Conservation (phyloP, 1,140 invertebrate genomes). For the Rhysida immarginata region DNA sequence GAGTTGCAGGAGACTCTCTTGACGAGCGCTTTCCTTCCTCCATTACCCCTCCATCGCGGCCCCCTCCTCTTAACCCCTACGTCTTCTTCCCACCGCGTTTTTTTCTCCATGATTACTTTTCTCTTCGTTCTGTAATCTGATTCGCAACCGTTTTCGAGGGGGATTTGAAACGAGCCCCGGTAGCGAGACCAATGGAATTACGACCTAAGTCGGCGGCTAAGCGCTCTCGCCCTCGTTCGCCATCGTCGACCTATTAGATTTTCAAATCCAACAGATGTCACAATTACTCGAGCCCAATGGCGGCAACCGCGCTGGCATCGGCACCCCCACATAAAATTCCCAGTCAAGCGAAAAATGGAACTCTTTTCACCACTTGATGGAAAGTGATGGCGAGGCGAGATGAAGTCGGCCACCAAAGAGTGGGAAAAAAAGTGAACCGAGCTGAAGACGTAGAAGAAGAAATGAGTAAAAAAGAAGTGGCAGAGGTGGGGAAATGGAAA, state of each 20-base stretch:
- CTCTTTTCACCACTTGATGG: not conserved
- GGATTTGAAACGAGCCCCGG: too few relatives aligned
- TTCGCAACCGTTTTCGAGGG: too few relatives aligned
- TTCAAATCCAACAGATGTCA: slow-evolving; percentile 6
- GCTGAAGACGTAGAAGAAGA: not conserved
- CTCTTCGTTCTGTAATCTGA: too few relatives aligned
- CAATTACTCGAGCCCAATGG: not conserved
- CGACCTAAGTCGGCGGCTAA: too few relatives aligned
- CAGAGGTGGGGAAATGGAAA: not conserved
- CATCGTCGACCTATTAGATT: not conserved
- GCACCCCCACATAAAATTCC: not conserved
- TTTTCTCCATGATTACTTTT: too few relatives aligned
- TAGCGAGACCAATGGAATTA: too few relatives aligned
- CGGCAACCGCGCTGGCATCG: not conserved
- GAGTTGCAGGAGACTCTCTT: too few relatives aligned
- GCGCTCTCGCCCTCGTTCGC: too few relatives aligned
- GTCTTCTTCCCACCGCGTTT: too few relatives aligned
- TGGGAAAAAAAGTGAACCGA: not conserved
- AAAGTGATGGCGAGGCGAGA: not conserved
- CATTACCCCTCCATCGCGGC: too few relatives aligned
- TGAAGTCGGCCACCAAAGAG: not conserved
- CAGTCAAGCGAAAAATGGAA: not conserved
- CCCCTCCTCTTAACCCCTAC: too few relatives aligned
- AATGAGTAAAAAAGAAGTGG: not conserved
- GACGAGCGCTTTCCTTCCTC: too few relatives aligned